Conservation (phyloP, 2,888 invertebrate species). For the Protophormia terraenovae region DNA sequence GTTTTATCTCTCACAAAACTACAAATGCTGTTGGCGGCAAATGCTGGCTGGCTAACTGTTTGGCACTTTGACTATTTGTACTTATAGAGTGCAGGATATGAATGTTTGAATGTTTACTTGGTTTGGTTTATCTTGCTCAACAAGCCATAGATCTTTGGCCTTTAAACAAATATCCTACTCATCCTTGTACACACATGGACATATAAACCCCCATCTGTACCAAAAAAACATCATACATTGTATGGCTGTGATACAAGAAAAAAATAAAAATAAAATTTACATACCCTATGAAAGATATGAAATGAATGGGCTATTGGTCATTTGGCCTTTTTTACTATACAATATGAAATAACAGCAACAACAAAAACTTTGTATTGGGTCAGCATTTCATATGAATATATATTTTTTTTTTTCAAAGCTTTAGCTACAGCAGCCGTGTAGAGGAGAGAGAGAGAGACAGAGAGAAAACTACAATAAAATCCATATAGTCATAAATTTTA, state of each 20-base stretch:
- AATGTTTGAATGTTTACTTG: constrained; percentile 47
- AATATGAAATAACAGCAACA: constrained; percentile 50
- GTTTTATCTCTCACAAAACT: constrained; percentile 52
- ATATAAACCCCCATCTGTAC: constrained; percentile 21
- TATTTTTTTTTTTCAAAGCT: not conserved
- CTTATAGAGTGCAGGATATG: constrained; percentile 8
- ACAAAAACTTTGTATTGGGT: constrained; percentile 73
- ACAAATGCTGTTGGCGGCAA: constrained; percentile 56
- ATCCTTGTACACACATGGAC: constrained; percentile 28
- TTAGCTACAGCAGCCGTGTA: constrained; percentile 44
- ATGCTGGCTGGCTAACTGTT: constrained; percentile 31
- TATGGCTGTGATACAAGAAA: constrained; percentile 28
- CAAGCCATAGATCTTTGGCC: constrained; percentile 69
- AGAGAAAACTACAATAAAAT: constrained; percentile 76
- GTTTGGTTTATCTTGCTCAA: constrained; percentile 67
- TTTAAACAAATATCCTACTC: constrained; percentile 64
- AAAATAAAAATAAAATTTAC: constrained; percentile 60
- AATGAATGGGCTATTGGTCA: constrained; percentile 68
- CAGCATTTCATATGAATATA: constrained; percentile 63
- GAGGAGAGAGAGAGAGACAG: not conserved
- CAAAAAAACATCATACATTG: constrained; percentile 37
- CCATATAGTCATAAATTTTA: constrained; percentile 78
- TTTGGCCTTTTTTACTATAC: constrained; percentile 62
- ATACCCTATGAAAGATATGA: constrained; percentile 66
- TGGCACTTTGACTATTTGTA: not conserved